A percentile compares a stretch with the other conserved stretches of the same genome.
phyloP scores from a whole-genome alignment of 2,888 invertebrate genomes.

The Rhagonycha lutea region DNA sequence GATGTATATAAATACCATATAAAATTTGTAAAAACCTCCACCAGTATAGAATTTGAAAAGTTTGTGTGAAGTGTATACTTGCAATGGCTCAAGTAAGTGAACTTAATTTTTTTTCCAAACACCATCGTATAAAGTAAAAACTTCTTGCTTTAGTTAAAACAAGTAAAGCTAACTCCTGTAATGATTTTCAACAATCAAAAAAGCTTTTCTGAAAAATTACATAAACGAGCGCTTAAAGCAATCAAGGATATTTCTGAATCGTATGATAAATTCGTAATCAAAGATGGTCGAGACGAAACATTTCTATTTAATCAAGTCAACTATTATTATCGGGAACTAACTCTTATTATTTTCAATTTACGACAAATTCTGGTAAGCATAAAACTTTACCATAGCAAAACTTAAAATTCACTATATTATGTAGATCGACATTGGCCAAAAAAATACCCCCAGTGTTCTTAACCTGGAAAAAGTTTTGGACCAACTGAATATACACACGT shows the following conservation, averaged over 20 bases:
- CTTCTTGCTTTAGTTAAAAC: neutral
- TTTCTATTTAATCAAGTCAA: neutral
- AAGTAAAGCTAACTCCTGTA: neutral
- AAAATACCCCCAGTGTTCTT: neutral
- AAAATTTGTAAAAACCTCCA: too few relatives aligned
- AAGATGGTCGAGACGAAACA: neutral
- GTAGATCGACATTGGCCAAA: neutral
- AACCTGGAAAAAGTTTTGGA: neutral
- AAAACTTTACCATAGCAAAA: too few relatives aligned
- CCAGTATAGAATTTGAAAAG: too few relatives aligned
- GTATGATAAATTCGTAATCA: neutral
- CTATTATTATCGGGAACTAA: neutral
- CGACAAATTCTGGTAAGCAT: too few relatives aligned
- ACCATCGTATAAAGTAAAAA: too few relatives aligned
- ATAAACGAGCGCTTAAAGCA: too few relatives aligned
- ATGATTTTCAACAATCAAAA: neutral
- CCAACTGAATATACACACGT: neutral
- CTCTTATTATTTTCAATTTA: too few relatives aligned
- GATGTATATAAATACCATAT: too few relatives aligned
- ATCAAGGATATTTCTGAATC: neutral
- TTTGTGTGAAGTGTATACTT: too few relatives aligned
- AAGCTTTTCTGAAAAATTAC: neutral
- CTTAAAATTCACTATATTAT: too few relatives aligned
- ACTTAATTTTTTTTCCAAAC: too few relatives aligned
- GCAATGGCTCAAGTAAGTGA: too few relatives aligned